Base-by-base conservation (phyloP, 2,113 vertebrate genomes). In the Chauna torquata region DNA sequence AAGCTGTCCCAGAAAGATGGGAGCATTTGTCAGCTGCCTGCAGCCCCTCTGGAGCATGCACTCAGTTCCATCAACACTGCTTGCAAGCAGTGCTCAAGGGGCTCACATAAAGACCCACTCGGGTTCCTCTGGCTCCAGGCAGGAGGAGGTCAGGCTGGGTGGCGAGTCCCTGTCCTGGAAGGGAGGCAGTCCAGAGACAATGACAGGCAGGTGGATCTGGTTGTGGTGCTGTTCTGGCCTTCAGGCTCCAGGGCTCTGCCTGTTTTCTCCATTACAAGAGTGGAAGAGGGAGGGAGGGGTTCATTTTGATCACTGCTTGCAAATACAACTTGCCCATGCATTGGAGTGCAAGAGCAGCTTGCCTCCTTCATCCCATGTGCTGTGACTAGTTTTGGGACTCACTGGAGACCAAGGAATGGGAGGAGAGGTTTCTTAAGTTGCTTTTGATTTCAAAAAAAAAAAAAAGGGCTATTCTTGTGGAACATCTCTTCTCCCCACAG, bases 11-110 rank as follows among this genome's bases (percentile, higher is more conserved):
- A 40, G 78, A 49, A 49, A 71, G 58, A 16, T 44, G 76, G 88
- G 82, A 78, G 58, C 6, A 0, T 57, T 74, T 40, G 6, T n/a
- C 7, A 10, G 86, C 72, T 85, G 65, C 91, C 88, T 78, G 54
- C 76, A 91, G 92, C 62, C 78, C 82, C 64, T 72, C 72, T 93
- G 85, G 78, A 90, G 94, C 82, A 74, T n/a, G 54, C 42, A 22
- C 66, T 50, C 4, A 1, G 58, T 76, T 86, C 90, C 92, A 79
- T 62, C 74, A 50, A 30, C 17, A 22, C 90, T 45, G 92, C 97
- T 94, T 98, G 98, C 97, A 97, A 98, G 97, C 87, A 91, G 96
- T 97, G 96, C 88, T 92, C 96, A 91, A 92, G 59, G 54, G 64
- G 69, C 89, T 89, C 40, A 61, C 2, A 1, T 14, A 6, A 69